Evolutionary conservation across 2,888 invertebrate species (phyloP), one percentile per base, ranked within the genome.

Genomic region (Hypena proboscidalis): DNA sequence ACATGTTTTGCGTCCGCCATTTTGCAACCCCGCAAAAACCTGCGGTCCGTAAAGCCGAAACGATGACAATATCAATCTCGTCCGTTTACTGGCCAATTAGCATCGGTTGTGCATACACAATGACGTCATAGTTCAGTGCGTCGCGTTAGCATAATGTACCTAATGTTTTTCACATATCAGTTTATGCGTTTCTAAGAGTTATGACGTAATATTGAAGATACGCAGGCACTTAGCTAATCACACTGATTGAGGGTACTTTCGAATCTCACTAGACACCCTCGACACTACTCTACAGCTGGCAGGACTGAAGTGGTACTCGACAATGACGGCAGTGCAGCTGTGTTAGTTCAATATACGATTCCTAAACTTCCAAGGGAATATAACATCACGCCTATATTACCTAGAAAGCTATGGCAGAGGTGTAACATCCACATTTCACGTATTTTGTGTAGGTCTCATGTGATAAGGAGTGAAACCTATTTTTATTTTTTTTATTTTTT

Each of bases 131-230:
- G 62, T 38, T 34, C 44, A 48, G 50, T 39, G 47, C 36, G 38
- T 36, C 30, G 30, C 40, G 61, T 65, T 67, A 70, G 55, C 67
- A 57, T 67, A 67, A 67, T 59, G 51, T 33, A 52, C 38, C 31
- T 59, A 57, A 61, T 64, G 66, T 69, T 70, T 69, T 67, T 67
- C 58, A 53, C 64, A 53, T 61, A n/a, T n/a, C n/a, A n/a, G n/a
- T n/a, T n/a, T n/a, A n/a, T n/a, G n/a, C n/a, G n/a, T n/a, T n/a
- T n/a, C n/a, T n/a, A n/a, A n/a, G n/a, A n/a, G n/a, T n/a, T n/a
- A n/a, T n/a, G n/a, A n/a, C n/a, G n/a, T n/a, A n/a, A n/a, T 15
- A 29, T 4, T 3, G 9, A 29, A 29, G 29, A 17, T 20, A n/a
- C 15, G 10, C n/a, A 4, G 15, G 6, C 15, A 15, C 6, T 10